Evolutionary conservation across 2,797 vertebrate species (phyloP), one percentile per base, ranked within the genome.

Genomic region (Nannoperca obscura): DNA sequence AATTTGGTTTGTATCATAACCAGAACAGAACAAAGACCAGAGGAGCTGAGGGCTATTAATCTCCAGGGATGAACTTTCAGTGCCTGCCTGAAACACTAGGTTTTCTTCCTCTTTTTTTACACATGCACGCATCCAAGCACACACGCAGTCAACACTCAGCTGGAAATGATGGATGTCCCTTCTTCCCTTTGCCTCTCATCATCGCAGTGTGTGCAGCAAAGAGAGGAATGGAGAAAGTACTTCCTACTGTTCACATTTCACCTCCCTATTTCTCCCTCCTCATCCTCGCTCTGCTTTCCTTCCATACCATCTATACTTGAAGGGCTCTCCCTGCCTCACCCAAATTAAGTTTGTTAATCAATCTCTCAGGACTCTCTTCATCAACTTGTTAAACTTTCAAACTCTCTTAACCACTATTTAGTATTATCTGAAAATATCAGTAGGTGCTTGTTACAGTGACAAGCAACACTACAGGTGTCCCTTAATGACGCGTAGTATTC

Each of bases 1-100:
- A 92, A 95, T 94, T 93, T 86, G 89, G 47, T 91, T 86, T 89
- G 85, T 85, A 89, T 89, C 83, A 81, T 76, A 89, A 82, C 84
- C 86, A 89, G 77, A 84, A 80, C 76, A 81, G 74, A 84, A 87
- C 79, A 87, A 75, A 84, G 67, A 83, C 15, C 71, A 88, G 84
- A 83, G 12, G 67, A 78, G 80, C 76, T 46, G 61, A 68, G 57
- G 53, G 80, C 84, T 78, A 91, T 92, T 89, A 88, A 92, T 94
- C 90, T 92, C 82, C 60, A 83, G 57, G 47, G 82, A 75, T 86
- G 80, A 90, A 90, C 88, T 91, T 90, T 89, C 81, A 69, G 70
- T 34, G 81, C 44, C 32, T 75, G 78, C 71, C 69, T 40, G 52
- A 87, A 85, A 83, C 46, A 19, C 20, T 67, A 27, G 69, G 61